Percentiles rank a stretch among this genome's conserved stretches.
Evolutionary conservation across 1,140 invertebrate genomes (phyloP).

Genomic region (Drosophila teissieri): DNA sequence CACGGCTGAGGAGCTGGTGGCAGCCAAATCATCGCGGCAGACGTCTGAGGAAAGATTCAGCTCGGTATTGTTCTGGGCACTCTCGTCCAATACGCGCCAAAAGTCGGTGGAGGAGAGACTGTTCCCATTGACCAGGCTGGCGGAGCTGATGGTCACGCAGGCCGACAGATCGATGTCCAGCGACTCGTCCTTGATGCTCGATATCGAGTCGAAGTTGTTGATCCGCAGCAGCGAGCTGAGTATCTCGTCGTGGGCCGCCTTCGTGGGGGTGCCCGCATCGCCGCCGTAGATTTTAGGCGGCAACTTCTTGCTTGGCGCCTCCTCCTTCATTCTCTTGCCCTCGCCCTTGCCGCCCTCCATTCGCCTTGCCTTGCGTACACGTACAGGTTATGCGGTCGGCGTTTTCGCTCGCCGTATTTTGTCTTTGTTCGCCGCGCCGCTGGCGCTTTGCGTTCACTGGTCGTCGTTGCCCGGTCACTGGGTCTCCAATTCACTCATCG

Average conservation of each 20-base stretch:
- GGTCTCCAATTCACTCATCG: conserved; percentile 51
- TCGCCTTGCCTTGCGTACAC: conserved; percentile 69
- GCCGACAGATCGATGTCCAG: conserved; percentile 82
- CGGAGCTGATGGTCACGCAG: conserved; percentile 77
- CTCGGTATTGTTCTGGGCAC: conserved; percentile 75
- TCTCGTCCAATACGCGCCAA: conserved; percentile 80
- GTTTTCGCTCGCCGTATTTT: conserved; percentile 50
- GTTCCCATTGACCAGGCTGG: conserved; percentile 73
- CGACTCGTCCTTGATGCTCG: conserved; percentile 82
- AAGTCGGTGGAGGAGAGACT: conserved; percentile 81
- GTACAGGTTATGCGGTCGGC: conserved; percentile 81
- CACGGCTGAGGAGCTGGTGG: conserved; percentile 27
- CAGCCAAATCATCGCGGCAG: conserved; percentile 47
- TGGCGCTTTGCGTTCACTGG: conserved; percentile 45
- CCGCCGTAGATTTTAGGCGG: conserved; percentile 78
- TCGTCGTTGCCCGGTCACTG: conserved; percentile 40
- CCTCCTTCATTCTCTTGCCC: conserved; percentile 79
- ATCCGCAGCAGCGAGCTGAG: conserved; percentile 75
- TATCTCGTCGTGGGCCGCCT: conserved; percentile 80
- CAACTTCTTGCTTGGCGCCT: conserved; percentile 84
- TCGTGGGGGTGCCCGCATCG: conserved; percentile 65
- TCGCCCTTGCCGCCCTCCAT: conserved; percentile 74
- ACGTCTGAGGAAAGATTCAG: conserved; percentile 63
- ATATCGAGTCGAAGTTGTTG: conserved; percentile 82
- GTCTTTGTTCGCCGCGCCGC: conserved; percentile 41